phyloP scores from a whole-genome alignment of 2,113 vertebrate genomes.

The Syngnathus floridae region DNA sequence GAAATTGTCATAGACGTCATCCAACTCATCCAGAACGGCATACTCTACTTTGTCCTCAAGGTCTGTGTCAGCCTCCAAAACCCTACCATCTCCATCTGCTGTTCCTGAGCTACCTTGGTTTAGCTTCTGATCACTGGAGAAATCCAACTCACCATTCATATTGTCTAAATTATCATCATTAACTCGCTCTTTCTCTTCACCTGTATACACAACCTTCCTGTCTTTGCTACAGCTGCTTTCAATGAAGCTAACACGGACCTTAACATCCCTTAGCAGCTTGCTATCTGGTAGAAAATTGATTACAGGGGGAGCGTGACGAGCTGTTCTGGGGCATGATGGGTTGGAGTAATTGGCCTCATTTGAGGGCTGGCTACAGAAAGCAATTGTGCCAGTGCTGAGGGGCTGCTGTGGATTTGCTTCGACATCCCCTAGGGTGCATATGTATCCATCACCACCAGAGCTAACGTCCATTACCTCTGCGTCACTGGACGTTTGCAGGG shows the following conservation, averaged over 20 bases:
- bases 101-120: conserved; percentile 62
- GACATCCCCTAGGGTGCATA: conserved; percentile 87
- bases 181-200: conserved; percentile 75
- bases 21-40: conserved; percentile 95
- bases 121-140: conserved; percentile 63
- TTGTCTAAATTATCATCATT: conserved; percentile 69
- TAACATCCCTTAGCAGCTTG: conserved; percentile 94
- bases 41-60: conserved; percentile 97
- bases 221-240: conserved; percentile 93
- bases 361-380: conserved; percentile 79
- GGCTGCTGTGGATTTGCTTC: conserved; percentile 72
- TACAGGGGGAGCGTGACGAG: conserved; percentile 87
- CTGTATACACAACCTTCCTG: conserved; percentile 93
- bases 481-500: conserved; percentile 99
- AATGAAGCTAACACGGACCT: conserved; percentile 92
- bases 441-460: conserved; percentile 99
- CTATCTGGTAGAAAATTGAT: conserved; percentile 91
- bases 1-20: conserved; percentile 95
- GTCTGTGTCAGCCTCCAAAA: conserved; percentile 81
- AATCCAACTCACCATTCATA: conserved; percentile 85
- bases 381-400: conserved; percentile 82
- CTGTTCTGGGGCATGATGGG: conserved; percentile 86
- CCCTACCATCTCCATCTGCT: conserved; percentile 63
- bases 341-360: conserved; percentile 69
- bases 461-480: conserved; percentile 99